Conservation (phyloP, 2,113 vertebrate species). For the Microcebus tavaratra region DNA sequence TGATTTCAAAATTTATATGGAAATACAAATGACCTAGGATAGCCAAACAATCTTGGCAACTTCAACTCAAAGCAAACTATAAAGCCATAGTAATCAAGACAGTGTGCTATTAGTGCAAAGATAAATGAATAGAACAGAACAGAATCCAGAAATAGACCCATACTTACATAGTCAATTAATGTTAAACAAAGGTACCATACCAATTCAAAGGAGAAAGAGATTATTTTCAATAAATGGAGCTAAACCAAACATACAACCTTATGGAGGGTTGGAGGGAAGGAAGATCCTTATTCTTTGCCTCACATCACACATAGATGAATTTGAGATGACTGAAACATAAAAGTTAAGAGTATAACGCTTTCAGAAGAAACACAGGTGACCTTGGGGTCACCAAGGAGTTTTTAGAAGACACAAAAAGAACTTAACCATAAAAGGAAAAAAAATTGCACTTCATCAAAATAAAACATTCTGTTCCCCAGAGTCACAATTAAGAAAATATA, state of each 20-base stretch:
- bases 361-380: background rate
- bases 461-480: background rate
- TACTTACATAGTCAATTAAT: background rate
- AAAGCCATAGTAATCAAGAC: background rate
- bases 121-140: background rate
- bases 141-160: background rate
- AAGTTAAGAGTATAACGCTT: background rate
- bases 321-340: background rate
- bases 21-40: background rate
- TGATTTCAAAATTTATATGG: conserved; percentile 33
- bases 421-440: background rate
- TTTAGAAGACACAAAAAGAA: conserved; percentile 31
- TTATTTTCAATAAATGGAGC: background rate
- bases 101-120: background rate
- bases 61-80: background rate
- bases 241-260: background rate
- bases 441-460: background rate
- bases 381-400: background rate
- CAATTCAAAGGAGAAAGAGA: background rate
- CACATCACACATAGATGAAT: background rate
- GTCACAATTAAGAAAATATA: conserved; percentile 7
- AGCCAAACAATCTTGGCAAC: background rate
- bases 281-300: background rate
- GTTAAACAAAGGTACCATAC: conserved; percentile 16
- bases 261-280: background rate